phyloP scores from a whole-genome alignment of 2,888 invertebrate species.

The Theodoxus fluviatilis region DNA sequence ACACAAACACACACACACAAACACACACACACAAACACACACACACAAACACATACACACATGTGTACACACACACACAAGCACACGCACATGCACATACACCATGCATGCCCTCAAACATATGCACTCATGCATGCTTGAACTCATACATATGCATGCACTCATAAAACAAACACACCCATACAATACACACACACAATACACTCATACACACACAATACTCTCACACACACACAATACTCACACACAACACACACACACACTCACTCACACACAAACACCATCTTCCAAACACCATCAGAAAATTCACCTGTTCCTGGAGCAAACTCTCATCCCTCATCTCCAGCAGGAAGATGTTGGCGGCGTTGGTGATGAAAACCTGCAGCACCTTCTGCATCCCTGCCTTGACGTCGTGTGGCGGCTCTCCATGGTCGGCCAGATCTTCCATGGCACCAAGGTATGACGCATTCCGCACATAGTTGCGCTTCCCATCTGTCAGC shows the following conservation, averaged over 20 bases:
- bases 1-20: too few relatives aligned
- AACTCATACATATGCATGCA: too few relatives aligned
- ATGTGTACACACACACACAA: too few relatives aligned
- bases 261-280: neutral
- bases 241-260: too few relatives aligned
- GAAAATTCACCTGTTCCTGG: conserved; percentile 46
- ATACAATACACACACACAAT: neutral
- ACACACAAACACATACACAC: too few relatives aligned
- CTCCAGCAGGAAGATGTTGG: conserved; percentile 80
- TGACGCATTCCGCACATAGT: conserved; percentile 49
- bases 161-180: too few relatives aligned
- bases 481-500: conserved; percentile 34
- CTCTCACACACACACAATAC: too few relatives aligned
- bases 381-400: conserved; percentile 75
- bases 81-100: too few relatives aligned
- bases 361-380: conserved; percentile 92
- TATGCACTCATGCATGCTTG: too few relatives aligned
- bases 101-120: too few relatives aligned
- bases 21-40: too few relatives aligned
- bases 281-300: too few relatives aligned
- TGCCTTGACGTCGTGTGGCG: conserved; percentile 55
- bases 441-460: conserved; percentile 57
- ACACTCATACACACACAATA: neutral
- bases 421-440: conserved; percentile 46
- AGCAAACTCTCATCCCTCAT: conserved; percentile 43